Conservation (phyloP, 1,140 invertebrate genomes). For the Drosophila nasuta region DNA sequence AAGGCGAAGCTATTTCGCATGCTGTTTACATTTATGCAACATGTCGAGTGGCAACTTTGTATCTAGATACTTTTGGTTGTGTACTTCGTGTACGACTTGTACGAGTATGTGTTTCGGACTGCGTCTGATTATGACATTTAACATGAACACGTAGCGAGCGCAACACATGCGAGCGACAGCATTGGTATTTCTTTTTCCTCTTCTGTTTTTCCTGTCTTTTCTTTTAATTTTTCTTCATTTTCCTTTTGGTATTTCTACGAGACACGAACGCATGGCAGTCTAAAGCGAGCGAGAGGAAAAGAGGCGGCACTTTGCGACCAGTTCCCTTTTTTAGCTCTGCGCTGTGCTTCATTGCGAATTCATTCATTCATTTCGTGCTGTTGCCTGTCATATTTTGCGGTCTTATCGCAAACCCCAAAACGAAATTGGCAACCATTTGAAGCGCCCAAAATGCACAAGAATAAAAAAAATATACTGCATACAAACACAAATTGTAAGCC, state of each 20-base stretch:
- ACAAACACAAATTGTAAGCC: slow-evolving; percentile 28
- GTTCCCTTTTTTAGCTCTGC: slow-evolving; percentile 21
- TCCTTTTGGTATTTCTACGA: slow-evolving; percentile 38
- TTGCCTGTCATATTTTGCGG: slow-evolving; percentile 51
- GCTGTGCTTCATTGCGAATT: slow-evolving; percentile 42
- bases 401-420: slow-evolving; percentile 50
- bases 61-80: slow-evolving; percentile 56
- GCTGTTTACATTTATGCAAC: slow-evolving; percentile 67
- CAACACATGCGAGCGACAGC: slow-evolving; percentile 74
- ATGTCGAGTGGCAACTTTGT: slow-evolving; percentile 62
- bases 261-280: slow-evolving; percentile 59
- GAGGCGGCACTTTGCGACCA: not conserved
- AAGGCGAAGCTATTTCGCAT: slow-evolving; percentile 52
- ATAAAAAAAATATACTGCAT: slow-evolving; percentile 5
- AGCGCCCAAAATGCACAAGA: slow-evolving; percentile 36
- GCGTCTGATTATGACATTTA: slow-evolving; percentile 80
- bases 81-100: not conserved
- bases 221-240: slow-evolving; percentile 31
- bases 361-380: slow-evolving; percentile 55
- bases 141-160: slow-evolving; percentile 77
- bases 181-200: slow-evolving; percentile 35
- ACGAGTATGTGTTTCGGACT: slow-evolving; percentile 28
- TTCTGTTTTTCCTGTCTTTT: slow-evolving; percentile 28
- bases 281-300: not conserved
- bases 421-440: slow-evolving; percentile 55